Percentiles rank a stretch among this genome's conserved stretches.
Evolutionary conservation across 2,797 vertebrate species (phyloP).

Genomic region (Smutsia temminckii): DNA sequence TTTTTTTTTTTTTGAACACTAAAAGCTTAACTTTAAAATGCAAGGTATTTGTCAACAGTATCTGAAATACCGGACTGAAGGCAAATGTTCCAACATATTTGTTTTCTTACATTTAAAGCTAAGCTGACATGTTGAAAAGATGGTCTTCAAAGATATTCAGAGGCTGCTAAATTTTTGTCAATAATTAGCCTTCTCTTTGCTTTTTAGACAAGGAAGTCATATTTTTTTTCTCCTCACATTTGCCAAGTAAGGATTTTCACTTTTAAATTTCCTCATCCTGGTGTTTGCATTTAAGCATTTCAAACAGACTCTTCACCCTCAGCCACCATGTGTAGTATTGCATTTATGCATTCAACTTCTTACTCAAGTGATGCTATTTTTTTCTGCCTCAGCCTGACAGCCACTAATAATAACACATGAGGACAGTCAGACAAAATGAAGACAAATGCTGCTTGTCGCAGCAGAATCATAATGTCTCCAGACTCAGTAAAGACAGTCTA

Average conservation of each 20-base stretch:
- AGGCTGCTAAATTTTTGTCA: conserved; percentile 83
- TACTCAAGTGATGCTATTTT: conserved; percentile 89
- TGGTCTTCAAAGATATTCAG: conserved; percentile 81
- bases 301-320: conserved; percentile 81
- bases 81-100: conserved; percentile 85
- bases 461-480: conserved; percentile 95
- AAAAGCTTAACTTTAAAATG: conserved; percentile 80
- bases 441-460: conserved; percentile 95
- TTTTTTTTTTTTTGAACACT: conserved; percentile 65
- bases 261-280: conserved; percentile 81
- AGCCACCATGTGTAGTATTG: conserved; percentile 84
- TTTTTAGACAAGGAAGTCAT: conserved; percentile 75
- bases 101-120: conserved; percentile 85
- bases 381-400: conserved; percentile 91
- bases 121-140: conserved; percentile 84
- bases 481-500: conserved; percentile 90
- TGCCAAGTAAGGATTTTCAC: conserved; percentile 80
- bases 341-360: conserved; percentile 90
- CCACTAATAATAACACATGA: conserved; percentile 99
- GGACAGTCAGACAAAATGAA: conserved; percentile 98
- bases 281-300: conserved; percentile 80
- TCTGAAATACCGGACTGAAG: conserved; percentile 81
- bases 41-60: conserved; percentile 83
- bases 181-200: conserved; percentile 84
- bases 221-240: conserved; percentile 68